A percentile compares a stretch with the other conserved stretches of the same genome.
These are phyloP conservation scores for Hoplostethus mediterraneus DNA, from an alignment of 2,797 vertebrate species.

Conservation along the genomic window DNA sequence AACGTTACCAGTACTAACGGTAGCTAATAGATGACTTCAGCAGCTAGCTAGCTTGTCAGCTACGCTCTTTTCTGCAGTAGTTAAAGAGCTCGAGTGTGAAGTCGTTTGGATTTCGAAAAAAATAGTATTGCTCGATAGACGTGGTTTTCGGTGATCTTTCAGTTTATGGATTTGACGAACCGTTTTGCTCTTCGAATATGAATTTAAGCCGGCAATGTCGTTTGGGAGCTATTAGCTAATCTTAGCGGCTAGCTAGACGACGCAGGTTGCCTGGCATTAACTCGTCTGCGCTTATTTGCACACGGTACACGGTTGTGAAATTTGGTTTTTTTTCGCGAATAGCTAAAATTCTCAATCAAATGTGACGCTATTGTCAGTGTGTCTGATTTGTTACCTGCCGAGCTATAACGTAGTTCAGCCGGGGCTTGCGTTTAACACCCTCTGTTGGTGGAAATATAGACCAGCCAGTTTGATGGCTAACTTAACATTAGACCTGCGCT, in stretches of 20 bases:
- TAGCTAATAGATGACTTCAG: slow-evolving; percentile 42
- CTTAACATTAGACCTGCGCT: slow-evolving; percentile 19
- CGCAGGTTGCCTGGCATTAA: slow-evolving; percentile 56
- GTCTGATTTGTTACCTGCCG: slow-evolving; percentile 31
- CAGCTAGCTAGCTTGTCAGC: slow-evolving; percentile 26
- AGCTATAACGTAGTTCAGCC: background rate
- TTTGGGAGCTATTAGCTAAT: slow-evolving; percentile 56
- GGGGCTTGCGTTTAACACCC: slow-evolving; percentile 47
- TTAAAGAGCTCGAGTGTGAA: background rate
- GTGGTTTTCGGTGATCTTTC: accelerated
- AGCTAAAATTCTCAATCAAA: background rate
- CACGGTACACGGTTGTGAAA: accelerated
- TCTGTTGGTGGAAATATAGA: slow-evolving; percentile 48
- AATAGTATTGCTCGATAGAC: accelerated
- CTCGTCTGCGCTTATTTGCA: background rate
- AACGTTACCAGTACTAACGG: slow-evolving; percentile 36
- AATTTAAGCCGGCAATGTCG: slow-evolving; percentile 16
- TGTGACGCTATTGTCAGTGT: background rate
- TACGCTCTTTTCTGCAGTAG: slow-evolving; percentile 17
- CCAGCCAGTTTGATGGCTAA: slow-evolving; percentile 4
- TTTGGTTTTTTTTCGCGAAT: too few species aligned
- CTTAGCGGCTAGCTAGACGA: slow-evolving; percentile 74
- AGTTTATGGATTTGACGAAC: accelerated
- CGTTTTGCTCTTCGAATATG: background rate
- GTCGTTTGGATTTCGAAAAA: background rate